Evolutionary conservation across 2,797 vertebrate genomes (phyloP), one percentile per base, ranked within the genome.

Genomic region (Enteromius thamalakanensis): DNA sequence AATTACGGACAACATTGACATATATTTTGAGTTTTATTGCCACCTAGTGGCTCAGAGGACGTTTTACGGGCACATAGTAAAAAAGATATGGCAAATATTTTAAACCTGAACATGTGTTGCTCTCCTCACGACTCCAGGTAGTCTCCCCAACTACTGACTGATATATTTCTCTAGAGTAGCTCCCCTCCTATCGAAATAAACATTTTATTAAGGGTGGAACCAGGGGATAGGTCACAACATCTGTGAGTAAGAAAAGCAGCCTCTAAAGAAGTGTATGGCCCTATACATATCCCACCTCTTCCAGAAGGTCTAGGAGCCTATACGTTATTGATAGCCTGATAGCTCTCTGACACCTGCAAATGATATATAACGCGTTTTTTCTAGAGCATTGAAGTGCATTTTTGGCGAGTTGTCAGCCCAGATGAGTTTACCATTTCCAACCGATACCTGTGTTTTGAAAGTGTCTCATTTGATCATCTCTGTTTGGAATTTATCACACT

Each of bases 171-270:
- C 29, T 58, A 29, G 1, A 82, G 34, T 79, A 87, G 80, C 45
- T 87, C 71, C 86, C 91, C 32, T 76, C 91, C 94, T 95, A 87
- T 85, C 47, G 1, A 87, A 75, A 89, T 82, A 45, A 76, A 87
- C n/a, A 80, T 55, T 69, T 74, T 67, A 26, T 23, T 62, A 9
- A 49, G 34, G 49, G 45, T 47, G 47, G 9, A 45, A 79, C n/a
- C 32, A 29, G 15, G n/a, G 74, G 4, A 45, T 42, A 62, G 55
- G 37, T 49, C 80, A 81, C 55, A 9, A 72, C 42, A 72, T 49
- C 23, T 1, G 23, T 40, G 64, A 79, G 34, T 75, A 58, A 62
- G 37, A n/a, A 58, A 58, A 76, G 23, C 40, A 55, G 71, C 9
- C 15, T 60, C 55, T 29, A 45, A 45, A 2, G 8, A 76, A 60